A percentile compares a stretch with the other conserved stretches of the same genome.
Conservation (phyloP, 2,113 vertebrate species). For the Microtus montanus region DNA sequence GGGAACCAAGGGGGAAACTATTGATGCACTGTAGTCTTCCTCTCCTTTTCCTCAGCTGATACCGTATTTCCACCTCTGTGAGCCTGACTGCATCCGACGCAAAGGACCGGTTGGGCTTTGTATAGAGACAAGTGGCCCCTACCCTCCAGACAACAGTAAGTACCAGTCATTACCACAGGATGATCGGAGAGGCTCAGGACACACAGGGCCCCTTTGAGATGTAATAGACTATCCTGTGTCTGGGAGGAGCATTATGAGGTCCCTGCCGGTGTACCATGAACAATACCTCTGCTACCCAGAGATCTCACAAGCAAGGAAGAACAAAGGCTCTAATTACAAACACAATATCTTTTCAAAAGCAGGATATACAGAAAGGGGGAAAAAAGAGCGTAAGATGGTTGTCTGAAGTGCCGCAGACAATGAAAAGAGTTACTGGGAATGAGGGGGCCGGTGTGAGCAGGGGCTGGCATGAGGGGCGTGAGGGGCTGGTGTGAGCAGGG, state of each 20-base stretch:
- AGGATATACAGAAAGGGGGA: neutral
- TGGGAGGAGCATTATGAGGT: no score
- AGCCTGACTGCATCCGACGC: constrained; percentile 67
- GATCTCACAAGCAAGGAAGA: neutral
- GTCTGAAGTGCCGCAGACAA: neutral
- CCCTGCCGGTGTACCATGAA: neutral
- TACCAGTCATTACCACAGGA: neutral
- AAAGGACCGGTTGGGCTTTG: constrained; percentile 46
- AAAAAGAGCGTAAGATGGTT: neutral
- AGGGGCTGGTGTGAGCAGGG: no score
- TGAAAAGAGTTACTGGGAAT: neutral
- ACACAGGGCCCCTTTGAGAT: neutral
- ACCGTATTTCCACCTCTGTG: constrained; percentile 69
- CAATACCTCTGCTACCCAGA: neutral
- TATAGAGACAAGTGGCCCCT: neutral
- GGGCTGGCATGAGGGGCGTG: no score
- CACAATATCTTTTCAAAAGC: neutral
- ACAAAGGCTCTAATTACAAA: neutral
- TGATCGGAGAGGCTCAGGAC: neutral
- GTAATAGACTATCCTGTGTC: neutral
- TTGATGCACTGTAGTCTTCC: neutral
- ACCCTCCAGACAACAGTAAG: constrained; percentile 39
- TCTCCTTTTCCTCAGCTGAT: constrained; percentile 48
- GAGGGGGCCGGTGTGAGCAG: no score
- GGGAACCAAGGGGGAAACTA: neutral